phyloP scores from a whole-genome alignment of 2,888 invertebrate genomes.

The Mythimna loreyi region DNA sequence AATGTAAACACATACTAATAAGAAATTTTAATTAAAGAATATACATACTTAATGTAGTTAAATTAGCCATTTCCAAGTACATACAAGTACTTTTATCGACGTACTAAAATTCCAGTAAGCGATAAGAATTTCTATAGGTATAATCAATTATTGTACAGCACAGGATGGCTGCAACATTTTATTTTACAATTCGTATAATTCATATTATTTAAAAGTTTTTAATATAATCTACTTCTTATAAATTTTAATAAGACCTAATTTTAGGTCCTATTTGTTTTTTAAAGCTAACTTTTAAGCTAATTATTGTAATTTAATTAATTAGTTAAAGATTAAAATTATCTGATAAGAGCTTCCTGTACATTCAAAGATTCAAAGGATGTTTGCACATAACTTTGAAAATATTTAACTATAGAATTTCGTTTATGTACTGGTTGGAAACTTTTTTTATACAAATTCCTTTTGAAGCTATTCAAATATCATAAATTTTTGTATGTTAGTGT shows the following conservation, averaged over 20 bases:
- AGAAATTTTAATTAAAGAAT: neutral
- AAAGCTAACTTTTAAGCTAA: too few species aligned
- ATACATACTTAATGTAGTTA: neutral
- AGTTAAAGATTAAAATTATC: neutral
- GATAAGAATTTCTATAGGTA: constrained; percentile 41
- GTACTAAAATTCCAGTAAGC: constrained; percentile 40
- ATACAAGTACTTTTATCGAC: constrained; percentile 17
- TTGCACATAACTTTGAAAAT: neutral
- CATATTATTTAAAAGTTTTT: neutral
- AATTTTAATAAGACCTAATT: too few species aligned
- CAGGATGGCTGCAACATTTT: neutral
- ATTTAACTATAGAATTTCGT: neutral
- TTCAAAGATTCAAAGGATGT: neutral
- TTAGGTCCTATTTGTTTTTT: neutral
- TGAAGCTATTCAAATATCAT: too few species aligned
- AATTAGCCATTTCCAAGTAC: constrained; percentile 9
- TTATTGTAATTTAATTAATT: constrained; percentile 5
- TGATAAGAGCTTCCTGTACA: constrained; percentile 8
- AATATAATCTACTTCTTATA: too few species aligned
- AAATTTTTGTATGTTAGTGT: neutral
- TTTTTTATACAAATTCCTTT: too few species aligned
- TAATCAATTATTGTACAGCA: constrained; percentile 22
- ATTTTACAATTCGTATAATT: neutral
- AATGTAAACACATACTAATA: too few species aligned
- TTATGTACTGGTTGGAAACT: neutral